Evolutionary conservation across 2,888 invertebrate species (phyloP).

Genomic region (Nephrotoma appendiculata): DNA sequence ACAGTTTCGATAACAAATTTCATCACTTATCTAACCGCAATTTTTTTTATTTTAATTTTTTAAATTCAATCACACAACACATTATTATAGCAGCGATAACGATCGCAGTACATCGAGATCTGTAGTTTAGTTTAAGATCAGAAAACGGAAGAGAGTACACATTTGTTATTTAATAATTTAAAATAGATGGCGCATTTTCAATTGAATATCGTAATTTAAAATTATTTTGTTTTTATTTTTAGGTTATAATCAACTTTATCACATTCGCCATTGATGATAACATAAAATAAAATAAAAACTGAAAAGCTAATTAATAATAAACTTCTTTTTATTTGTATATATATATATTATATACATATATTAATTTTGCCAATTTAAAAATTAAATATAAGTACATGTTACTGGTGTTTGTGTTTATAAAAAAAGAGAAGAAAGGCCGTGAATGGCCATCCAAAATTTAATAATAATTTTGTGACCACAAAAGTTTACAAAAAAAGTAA

Average conservation of each 20-base stretch:
- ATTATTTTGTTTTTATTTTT: neutral
- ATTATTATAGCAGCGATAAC: neutral
- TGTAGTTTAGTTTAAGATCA: neutral
- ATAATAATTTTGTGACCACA: neutral
- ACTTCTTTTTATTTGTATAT: neutral
- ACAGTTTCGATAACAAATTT: neutral
- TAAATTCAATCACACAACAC: neutral
- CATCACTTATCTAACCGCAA: neutral
- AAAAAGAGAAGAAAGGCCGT: neutral
- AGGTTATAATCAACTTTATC: neutral
- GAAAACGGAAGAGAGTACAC: neutral
- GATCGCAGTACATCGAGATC: neutral
- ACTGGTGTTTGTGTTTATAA: neutral
- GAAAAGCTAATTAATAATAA: neutral
- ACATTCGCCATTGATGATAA: neutral
- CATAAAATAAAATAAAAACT: neutral
- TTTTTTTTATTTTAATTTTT: neutral
- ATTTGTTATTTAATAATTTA: neutral
- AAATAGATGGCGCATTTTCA: neutral
- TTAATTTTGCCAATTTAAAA: neutral
- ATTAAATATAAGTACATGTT: neutral
- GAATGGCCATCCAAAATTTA: neutral
- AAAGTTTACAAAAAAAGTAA: neutral
- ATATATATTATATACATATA: neutral
- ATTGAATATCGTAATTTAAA: neutral